phyloP scores from a whole-genome alignment of 2,113 vertebrate species.

The Lynx canadensis region DNA sequence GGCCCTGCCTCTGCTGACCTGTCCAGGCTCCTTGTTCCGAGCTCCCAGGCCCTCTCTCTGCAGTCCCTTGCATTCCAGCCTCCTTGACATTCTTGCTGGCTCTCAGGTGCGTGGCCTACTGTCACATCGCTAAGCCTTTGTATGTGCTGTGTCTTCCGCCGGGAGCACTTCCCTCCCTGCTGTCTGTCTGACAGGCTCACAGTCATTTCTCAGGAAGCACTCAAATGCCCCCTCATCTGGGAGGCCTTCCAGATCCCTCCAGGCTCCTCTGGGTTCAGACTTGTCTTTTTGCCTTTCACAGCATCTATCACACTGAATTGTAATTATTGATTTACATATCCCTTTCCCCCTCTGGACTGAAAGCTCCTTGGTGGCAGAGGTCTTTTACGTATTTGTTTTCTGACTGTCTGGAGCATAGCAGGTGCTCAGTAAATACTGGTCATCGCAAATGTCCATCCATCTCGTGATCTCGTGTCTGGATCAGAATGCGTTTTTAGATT shows the following conservation, averaged over 20 bases:
- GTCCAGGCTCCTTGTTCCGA: too few species aligned
- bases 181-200: neutral
- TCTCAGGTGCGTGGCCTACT: neutral
- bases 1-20: neutral
- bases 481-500: neutral
- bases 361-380: neutral
- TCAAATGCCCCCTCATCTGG: neutral
- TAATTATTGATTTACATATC: neutral
- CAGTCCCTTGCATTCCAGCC: neutral
- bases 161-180: neutral
- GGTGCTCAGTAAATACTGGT: neutral
- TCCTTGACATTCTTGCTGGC: neutral
- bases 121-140: neutral
- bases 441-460: neutral
- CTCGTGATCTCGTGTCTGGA: neutral
- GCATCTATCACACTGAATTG: rapidly evolving
- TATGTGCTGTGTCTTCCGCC: rapidly evolving
- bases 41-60: neutral
- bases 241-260: too few species aligned
- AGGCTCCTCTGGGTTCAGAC: neutral
- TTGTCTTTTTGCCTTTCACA: neutral
- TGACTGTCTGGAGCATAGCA: neutral
- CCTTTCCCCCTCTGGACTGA: neutral
- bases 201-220: neutral
- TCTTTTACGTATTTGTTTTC: neutral